phyloP scores from a whole-genome alignment of 53 echinoderm and acorn worm genomes.

The Astropecten irregularis region DNA sequence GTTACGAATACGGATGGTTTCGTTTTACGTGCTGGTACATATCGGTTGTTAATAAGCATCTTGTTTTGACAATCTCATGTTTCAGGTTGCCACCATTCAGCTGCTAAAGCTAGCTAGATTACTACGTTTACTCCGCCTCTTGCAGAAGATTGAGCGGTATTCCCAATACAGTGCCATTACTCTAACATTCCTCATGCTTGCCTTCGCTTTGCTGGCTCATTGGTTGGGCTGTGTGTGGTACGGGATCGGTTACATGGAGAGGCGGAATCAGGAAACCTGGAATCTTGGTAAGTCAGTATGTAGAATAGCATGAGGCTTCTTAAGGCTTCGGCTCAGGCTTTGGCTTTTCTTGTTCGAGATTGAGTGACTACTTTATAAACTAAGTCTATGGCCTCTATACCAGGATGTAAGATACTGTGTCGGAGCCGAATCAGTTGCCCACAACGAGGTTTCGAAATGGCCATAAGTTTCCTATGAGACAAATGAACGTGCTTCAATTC shows the following conservation, averaged over 20 bases:
- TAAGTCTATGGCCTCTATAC: not conserved
- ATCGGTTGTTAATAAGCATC: too few species aligned
- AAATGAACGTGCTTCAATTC: too few species aligned
- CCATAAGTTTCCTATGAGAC: too few species aligned
- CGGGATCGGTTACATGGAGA: slow-evolving; percentile 71
- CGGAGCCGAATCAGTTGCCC: too few species aligned
- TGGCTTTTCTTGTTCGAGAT: not conserved
- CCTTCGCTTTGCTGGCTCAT: slow-evolving; percentile 92
- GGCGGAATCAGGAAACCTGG: not conserved
- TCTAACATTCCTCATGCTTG: slow-evolving; percentile 90
- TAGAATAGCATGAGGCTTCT: too few species aligned
- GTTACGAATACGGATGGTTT: too few species aligned
- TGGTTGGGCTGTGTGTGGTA: slow-evolving; percentile 98
- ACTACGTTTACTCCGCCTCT: slow-evolving; percentile 75
- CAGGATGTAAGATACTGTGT: too few species aligned
- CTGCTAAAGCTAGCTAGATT: slow-evolving; percentile 85
- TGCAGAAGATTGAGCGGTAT: slow-evolving; percentile 97
- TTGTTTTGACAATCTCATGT: too few species aligned
- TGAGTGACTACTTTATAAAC: not conserved
- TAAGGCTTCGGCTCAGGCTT: too few species aligned
- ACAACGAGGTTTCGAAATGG: too few species aligned
- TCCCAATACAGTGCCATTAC: slow-evolving; percentile 98
- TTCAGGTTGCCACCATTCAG: slow-evolving; percentile 70
- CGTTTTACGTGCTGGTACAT: too few species aligned
- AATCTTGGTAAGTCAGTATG: slow-evolving; percentile 56